Evolutionary conservation across 1,140 invertebrate genomes (phyloP), one percentile per base, ranked within the genome.

Genomic region (Macrobrachium rosenbergii): DNA sequence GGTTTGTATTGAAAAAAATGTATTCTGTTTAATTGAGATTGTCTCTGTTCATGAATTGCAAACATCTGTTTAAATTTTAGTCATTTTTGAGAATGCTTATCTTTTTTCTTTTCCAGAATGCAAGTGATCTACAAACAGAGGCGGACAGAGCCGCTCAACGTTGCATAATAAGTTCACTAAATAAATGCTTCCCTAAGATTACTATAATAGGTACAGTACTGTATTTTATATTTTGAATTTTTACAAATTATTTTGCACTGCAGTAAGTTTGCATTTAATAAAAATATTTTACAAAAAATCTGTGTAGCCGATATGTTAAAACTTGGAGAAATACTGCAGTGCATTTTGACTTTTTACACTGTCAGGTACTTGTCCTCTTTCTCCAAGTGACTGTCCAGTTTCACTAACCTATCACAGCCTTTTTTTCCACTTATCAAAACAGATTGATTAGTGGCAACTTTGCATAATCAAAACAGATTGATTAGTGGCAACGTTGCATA

Each of bases 91-190:
- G 7, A 8, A 52, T 52, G 2, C 52, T 52, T 10, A 37, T 37
- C 2, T 52, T 52, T 52, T 23, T 88, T 8, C 59, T 87, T 76
- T 88, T 92, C 80, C 91, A 97, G 94, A 97, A 96, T n/a, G 95
- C 95, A 90, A 96, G 98, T 94, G 98, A 99, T 93, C 94, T 98
- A 23, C 98, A 99, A 93, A 99, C 99, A 10, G 97, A 99, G 93
- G 99, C 98, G 7, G 99, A 99, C 92, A 94, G 98, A 89, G 96
- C 95, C 67, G 98, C 97, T 7, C 98, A 99, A 92, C 94, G 94
- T 89, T 98, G 96, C 91, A 99, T 99, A 88, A 94, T 99, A 69
- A 94, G 95, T 28, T 98, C 97, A 0, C 93, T 99, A 5, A 93
- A 94, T 58, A 94, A 94, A 88, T 95, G 96, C 88, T 99, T 97